Evolutionary conservation across 2,113 vertebrate species (phyloP), one percentile per base, ranked within the genome.

Genomic region (Oryctolagus cuniculus): DNA sequence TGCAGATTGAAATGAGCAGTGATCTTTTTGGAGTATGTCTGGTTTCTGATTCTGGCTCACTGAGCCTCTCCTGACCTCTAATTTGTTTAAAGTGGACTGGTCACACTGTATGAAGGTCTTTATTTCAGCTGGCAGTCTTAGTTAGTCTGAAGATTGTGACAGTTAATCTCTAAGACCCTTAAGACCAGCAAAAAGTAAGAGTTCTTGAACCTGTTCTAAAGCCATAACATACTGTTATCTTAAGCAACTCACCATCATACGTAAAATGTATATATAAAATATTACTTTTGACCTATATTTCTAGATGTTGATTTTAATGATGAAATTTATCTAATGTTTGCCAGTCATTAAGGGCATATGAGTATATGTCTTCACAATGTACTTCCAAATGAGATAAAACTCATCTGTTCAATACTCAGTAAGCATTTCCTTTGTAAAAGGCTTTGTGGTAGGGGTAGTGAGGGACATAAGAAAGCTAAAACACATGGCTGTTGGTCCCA

Each of bases 231-330:
- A 51, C 27, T n/a, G 58, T 31, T 78, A 49, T n/a, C 38, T 24
- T 25, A 79, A 38, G 25, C 63, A 78, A 27, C 25, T 34, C 66
- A 74, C 44, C 51, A 58, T 51, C 55, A 51, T 44, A 58, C 61
- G 15, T 6, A 69, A 78, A 78, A 27, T n/a, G 44, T 44, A 44
- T 44, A 6, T 44, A 44, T 44, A 44, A 44, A 44, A 44, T 44
- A 44, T 55, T 94, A 67, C 63, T 34, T 49, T 70, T 69, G 16
- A 21, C 58, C 36, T 82, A 13, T 73, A 29, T 64, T 17, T 75
- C 88, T 66, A 64, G 94, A 99, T 98, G 97, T 99, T 79, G 98
- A 99, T 97, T 99, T 99, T 91, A 98, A 99, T 93, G 98, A 99
- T 96, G 98, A 98, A 19, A 99, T 99, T 93, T 98, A 98, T 58